These are phyloP conservation scores for Cichladusa arquata DNA, from an alignment of 2,113 vertebrate species.

Conservation along the genomic window DNA sequence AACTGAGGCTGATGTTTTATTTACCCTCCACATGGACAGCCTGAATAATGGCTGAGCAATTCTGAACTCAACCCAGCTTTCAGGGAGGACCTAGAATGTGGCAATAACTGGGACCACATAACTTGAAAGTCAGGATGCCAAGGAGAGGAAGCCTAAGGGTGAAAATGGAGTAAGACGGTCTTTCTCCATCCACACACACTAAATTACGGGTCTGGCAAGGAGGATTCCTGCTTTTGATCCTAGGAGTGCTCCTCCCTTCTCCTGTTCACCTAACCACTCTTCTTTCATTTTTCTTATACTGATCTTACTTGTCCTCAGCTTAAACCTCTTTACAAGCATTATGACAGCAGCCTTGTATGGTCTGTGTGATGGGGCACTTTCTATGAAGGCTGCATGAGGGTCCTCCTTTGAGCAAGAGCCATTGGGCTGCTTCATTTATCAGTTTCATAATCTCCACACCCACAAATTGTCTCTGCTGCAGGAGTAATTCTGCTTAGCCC, in stretches of 20 bases:
- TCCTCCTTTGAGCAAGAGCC: not conserved
- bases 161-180: not conserved
- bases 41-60: not conserved
- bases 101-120: not conserved
- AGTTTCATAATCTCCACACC: not conserved
- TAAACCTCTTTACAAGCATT: not conserved
- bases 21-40: not conserved
- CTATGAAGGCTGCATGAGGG: not conserved
- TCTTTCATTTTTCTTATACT: not conserved
- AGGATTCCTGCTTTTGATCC: not conserved
- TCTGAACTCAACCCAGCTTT: not conserved
- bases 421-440: slow-evolving; percentile 6
- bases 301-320: not conserved
- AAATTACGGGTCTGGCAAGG: not conserved
- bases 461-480: not conserved
- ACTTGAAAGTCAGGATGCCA: not conserved
- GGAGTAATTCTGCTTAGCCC: not conserved
- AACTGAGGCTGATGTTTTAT: not conserved
- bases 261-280: not conserved
- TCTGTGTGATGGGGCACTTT: not conserved
- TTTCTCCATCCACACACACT: not conserved
- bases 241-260: not conserved
- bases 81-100: not conserved
- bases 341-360: not conserved
- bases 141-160: not conserved